Conservation (phyloP, 2,888 invertebrate genomes). For the Lithosia quadra region DNA sequence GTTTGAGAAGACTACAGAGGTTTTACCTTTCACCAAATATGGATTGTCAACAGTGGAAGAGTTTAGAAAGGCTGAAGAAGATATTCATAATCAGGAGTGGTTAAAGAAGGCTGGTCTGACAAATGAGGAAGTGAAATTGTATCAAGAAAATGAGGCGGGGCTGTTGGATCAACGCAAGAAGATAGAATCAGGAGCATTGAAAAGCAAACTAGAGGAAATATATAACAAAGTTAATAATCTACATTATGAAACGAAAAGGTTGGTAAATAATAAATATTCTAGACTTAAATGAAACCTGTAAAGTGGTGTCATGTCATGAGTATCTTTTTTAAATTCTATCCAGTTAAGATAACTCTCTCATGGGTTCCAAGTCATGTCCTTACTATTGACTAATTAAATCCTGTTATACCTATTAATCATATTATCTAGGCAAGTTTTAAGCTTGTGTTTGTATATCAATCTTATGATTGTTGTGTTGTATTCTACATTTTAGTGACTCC, state of each 20-base stretch:
- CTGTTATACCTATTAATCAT: background rate
- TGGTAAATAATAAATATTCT: background rate
- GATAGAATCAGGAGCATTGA: conserved; percentile 69
- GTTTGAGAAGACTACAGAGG: conserved; percentile 75
- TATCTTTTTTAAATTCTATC: no score
- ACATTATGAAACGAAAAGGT: conserved; percentile 61
- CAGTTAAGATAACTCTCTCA: no score
- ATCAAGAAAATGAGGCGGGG: conserved; percentile 78
- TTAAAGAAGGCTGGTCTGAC: conserved; percentile 81
- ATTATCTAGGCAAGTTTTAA: no score
- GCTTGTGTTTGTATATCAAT: background rate
- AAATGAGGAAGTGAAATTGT: conserved; percentile 82
- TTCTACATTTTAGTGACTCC: conserved; percentile 26
- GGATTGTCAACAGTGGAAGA: conserved; percentile 79
- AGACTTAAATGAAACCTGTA: background rate
- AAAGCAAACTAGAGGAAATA: conserved; percentile 65
- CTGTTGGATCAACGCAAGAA: conserved; percentile 64
- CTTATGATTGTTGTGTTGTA: background rate
- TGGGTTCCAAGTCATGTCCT: background rate
- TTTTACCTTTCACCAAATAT: conserved; percentile 76
- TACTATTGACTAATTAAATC: no score
- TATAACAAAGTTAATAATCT: conserved; percentile 70
- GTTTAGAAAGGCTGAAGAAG: conserved; percentile 73
- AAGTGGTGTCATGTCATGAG: background rate
- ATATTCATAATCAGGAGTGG: conserved; percentile 74